Base-by-base conservation (phyloP, 2,888 invertebrate species). In the Orchesella flavescens region DNA sequence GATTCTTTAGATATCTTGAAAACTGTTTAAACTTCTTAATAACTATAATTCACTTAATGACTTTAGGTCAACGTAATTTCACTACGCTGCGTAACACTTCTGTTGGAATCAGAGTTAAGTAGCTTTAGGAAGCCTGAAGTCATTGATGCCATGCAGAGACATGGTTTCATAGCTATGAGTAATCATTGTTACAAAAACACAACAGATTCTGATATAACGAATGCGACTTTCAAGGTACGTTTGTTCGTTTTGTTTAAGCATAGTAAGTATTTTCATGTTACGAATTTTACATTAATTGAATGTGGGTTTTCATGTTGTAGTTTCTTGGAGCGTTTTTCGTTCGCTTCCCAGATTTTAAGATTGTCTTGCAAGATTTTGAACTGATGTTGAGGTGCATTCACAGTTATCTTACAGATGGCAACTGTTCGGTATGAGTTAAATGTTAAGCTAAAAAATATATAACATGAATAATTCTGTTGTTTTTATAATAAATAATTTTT, bases 341-440 rank as follows among this genome's bases (percentile, higher is more conserved):
- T 12, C 82, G 86, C 17, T 86, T 86, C 61, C 66, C 85, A 0
- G 80, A 84, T 10, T 84, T 77, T 49, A 86, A 80, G 53, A 79
- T 86, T 9, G 81, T 75, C 0, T 77, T 85, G 21, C 85, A 84
- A 43, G 86, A 86, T 63, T 85, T 86, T 46, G 84, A 85, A 61
- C 34, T 86, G 10, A 86, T 86, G 83, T 24, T 86, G 13, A 84
- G 84, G 44, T 86, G 84, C 23, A 83, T 86, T 69, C 86, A 85
- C 68, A 79, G 83, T 21, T 85, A 86, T 77, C 72, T 86, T 9
- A 85, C 84, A 1, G 84, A 85, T 77, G 85, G 82, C 49, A 83
- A 84, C 21, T 85, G 84, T 23, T 84, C 85, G 66, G 86, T 86
- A 73, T n/a, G n/a, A 71, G 73, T 23, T 17, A n/a, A n/a, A n/a